These are phyloP conservation scores for Epicampocera succincta DNA, from an alignment of 2,888 invertebrate species.

Conservation along the genomic window DNA sequence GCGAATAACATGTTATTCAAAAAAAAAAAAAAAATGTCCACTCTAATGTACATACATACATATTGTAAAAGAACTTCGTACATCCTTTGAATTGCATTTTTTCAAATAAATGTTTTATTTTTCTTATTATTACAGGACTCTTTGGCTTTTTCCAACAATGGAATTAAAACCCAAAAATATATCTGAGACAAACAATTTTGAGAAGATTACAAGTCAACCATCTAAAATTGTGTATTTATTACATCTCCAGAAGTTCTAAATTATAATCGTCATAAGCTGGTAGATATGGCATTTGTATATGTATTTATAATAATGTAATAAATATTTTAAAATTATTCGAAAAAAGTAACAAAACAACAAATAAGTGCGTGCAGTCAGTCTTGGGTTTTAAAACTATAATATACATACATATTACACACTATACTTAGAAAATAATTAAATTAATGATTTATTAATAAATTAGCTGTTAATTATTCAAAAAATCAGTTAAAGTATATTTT, in stretches of 20 bases:
- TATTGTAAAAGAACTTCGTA: too few species aligned
- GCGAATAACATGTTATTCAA: too few species aligned
- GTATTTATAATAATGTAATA: background rate
- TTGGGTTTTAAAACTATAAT: slow-evolving; percentile 39
- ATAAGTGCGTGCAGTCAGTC: background rate
- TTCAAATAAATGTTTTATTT: background rate
- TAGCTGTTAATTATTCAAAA: slow-evolving; percentile 33
- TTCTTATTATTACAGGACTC: slow-evolving; percentile 3
- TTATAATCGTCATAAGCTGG: background rate
- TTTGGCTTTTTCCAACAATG: background rate
- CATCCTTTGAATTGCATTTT: too few species aligned
- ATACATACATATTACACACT: slow-evolving; percentile 29
- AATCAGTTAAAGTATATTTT: too few species aligned
- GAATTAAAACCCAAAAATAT: background rate
- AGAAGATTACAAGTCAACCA: background rate
- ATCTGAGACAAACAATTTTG: background rate
- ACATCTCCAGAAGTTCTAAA: background rate
- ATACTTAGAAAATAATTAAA: slow-evolving; percentile 36
- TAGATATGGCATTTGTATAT: background rate
- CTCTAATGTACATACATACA: too few species aligned
- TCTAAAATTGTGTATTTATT: background rate
- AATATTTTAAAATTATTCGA: slow-evolving; percentile 5
- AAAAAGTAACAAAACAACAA: slow-evolving; percentile 19
- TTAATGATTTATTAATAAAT: slow-evolving; percentile 44
- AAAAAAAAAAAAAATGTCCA: too few species aligned